These are phyloP conservation scores for Caenorhabditis auriculariae DNA, from an alignment of 2,888 invertebrate genomes.

Conservation along the genomic window DNA sequence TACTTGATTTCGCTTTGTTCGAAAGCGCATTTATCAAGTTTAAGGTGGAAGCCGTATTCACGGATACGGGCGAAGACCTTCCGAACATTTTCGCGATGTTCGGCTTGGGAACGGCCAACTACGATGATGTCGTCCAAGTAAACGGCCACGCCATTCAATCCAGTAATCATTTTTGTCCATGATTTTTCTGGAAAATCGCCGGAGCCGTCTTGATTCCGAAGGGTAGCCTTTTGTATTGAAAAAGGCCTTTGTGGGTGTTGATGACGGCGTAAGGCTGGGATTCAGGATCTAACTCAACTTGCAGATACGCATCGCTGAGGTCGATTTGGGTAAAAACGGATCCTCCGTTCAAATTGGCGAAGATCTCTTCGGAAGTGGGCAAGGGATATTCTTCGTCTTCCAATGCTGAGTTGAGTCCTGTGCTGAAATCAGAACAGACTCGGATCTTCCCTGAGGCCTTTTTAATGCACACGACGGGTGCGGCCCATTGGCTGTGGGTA, in stretches of 20 bases:
- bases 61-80: constrained; percentile 10
- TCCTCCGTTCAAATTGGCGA: constrained; percentile 28
- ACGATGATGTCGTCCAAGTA: constrained; percentile 38
- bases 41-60: constrained; percentile 16
- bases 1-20: constrained; percentile 6
- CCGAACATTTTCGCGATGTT: constrained; percentile 13
- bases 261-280: constrained; percentile 14
- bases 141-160: constrained; percentile 12
- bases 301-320: constrained; percentile 40
- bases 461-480: constrained; percentile 37
- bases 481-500: constrained; percentile 29
- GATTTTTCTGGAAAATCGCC: constrained; percentile 36
- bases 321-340: constrained; percentile 35
- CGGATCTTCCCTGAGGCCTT: constrained; percentile 20
- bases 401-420: constrained; percentile 28
- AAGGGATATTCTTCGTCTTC: constrained; percentile 39
- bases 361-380: constrained; percentile 38
- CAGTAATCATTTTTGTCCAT: constrained; percentile 33
- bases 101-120: constrained; percentile 6
- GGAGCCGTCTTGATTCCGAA: constrained; percentile 49
- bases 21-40: constrained; percentile 13
- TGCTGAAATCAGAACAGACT: constrained; percentile 35
- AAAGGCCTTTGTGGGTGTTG: constrained; percentile 45
- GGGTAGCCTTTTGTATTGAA: constrained; percentile 32
- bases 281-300: constrained; percentile 32